Evolutionary conservation across 2,888 invertebrate genomes (phyloP), one percentile per base, ranked within the genome.

Genomic region (Ommatoiulus sabulosus): DNA sequence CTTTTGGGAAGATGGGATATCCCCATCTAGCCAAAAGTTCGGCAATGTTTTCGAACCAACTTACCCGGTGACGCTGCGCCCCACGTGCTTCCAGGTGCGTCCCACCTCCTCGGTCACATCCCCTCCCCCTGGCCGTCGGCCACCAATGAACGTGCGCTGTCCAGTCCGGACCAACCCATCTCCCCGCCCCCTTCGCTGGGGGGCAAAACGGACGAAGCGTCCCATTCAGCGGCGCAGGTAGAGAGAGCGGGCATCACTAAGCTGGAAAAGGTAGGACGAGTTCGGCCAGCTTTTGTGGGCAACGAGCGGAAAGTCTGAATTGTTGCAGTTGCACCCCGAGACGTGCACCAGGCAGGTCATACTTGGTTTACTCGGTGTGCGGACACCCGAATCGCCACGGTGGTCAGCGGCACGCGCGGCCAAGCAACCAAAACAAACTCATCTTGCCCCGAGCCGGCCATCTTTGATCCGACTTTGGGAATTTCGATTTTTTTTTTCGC

Each of bases 291-390:
- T 35, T 35, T 57, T 57, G 57, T 57, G 72, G 72, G 72, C 72
- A 72, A 2, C 72, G 8, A 72, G 72, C 72, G 72, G 72, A 72
- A 72, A 72, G 72, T 24, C 72, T 72, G 72, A 72, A 72, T 72
- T 72, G 72, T 72, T 72, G 72, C 72, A 72, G 24, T 72, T 72
- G 72, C 72, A 72, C 72, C 72, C 72, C 72, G 72, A 72, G 72
- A 72, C 72, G 72, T 72, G 72, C 72, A 24, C 72, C 72, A 72
- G 72, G 72, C 72, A 72, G 72, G 72, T 72, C 72, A 72, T 72
- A 72, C 72, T 72, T 72, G 72, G 72, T 24, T 72, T 72, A n/a
- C 72, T 72, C 72, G 24, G 24, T 24, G 72, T 72, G 72, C 72
- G 72, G 72, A 72, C 72, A 72, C 72, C 72, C 72, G 72, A 72